Evolutionary conservation across 1,140 invertebrate genomes (phyloP), one percentile per base, ranked within the genome.

Genomic region (Drosophila simulans): DNA sequence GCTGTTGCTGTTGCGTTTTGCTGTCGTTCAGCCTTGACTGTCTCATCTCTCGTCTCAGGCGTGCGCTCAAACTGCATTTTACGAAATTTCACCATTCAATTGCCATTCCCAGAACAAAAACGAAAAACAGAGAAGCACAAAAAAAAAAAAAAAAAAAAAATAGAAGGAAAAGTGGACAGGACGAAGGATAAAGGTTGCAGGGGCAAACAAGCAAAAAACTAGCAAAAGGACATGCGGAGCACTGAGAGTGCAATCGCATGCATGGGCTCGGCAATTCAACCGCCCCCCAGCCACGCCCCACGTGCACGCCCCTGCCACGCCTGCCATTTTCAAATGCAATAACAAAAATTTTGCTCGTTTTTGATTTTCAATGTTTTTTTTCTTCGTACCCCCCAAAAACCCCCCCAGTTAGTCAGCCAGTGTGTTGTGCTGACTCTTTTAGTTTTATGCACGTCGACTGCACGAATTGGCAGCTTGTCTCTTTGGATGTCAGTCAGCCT

Each of bases 401-500:
- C 12, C 35, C 35, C 11, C 17, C 15, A 17, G 42, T 20, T 8
- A 15, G 7, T 20, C 7, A 15, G 8, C 4, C 40, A 17, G 40
- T 45, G 42, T 45, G 17, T 88, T 81, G 82, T 86, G 83, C 83
- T 86, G 84, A 86, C 79, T 86, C 79, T 81, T 83, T 86, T 88
- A 89, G 84, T 86, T 88, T 86, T 86, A 86, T 86, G 83, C 83
- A 79, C 79, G 80, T 80, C 83, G 79, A 77, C 56, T 86, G 83
- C 83, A 83, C 79, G 83, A 89, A 86, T 89, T 86, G 83, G 75
- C 79, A 83, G 83, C 83, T 80, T 86, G 83, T 88, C 83, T 86
- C 77, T 86, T 86, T 82, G 83, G 80, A 79, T 88, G 83, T 86
- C 83, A 83, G 83, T 86, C 83, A 86, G 60, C 39, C 60, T 78